These are phyloP conservation scores for Puffinus mauretanicus DNA, from an alignment of 2,113 vertebrate species.

Conservation along the genomic window DNA sequence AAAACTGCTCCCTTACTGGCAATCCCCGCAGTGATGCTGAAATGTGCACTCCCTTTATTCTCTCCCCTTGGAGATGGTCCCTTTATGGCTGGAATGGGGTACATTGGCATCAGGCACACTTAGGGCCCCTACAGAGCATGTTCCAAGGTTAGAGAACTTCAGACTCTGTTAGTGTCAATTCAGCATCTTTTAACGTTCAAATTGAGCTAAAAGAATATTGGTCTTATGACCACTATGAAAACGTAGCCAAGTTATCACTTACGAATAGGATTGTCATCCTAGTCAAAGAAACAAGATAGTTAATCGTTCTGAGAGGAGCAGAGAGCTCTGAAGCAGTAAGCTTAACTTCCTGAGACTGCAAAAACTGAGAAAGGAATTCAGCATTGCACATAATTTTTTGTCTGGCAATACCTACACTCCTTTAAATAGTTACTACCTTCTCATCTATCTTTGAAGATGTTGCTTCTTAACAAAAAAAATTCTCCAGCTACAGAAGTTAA, in stretches of 20 bases:
- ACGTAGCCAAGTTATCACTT: background rate
- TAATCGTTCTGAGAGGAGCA: background rate
- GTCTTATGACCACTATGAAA: background rate
- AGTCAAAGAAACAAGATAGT: background rate
- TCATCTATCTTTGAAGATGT: background rate
- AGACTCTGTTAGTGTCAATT: background rate
- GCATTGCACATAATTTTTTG: background rate
- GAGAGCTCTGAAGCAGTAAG: background rate
- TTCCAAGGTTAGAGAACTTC: constrained; percentile 12
- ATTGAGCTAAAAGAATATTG: background rate
- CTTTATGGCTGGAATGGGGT: constrained; percentile 24
- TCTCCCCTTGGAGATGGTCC: constrained; percentile 33
- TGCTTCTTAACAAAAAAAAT: background rate
- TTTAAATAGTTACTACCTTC: background rate
- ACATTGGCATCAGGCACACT: background rate
- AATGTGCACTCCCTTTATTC: background rate
- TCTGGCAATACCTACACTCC: background rate
- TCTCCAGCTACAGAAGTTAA: background rate
- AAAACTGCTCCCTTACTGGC: background rate
- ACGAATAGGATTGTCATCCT: background rate
- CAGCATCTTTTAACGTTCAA: background rate
- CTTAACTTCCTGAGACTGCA: constrained; percentile 26
- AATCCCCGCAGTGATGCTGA: background rate
- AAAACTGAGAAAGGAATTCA: constrained; percentile 9
- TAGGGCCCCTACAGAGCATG: background rate